Percentiles rank a stretch among this genome's conserved stretches.
Evolutionary conservation across 2,113 vertebrate species (phyloP).

Genomic region (Rhea americana): DNA sequence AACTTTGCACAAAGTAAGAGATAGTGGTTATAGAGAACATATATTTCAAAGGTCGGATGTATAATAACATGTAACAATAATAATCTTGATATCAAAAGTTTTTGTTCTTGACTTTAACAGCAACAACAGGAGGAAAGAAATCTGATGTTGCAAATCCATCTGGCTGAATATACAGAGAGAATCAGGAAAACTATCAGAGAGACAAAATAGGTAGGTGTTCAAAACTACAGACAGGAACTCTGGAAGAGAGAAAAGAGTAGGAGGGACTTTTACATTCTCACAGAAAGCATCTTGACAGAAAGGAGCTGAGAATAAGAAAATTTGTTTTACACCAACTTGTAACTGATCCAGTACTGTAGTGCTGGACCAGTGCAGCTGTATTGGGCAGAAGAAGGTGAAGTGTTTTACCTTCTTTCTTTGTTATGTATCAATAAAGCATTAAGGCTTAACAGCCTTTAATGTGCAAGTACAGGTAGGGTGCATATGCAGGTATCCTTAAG

Average conservation of each 20-base stretch:
- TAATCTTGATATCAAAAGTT: constrained; percentile 18
- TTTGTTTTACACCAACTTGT: background rate
- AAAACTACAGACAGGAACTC: background rate
- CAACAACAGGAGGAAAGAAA: background rate
- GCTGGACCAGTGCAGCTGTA: background rate
- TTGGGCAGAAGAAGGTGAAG: constrained; percentile 3
- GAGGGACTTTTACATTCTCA: background rate
- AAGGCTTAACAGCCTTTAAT: background rate
- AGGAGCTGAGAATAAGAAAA: background rate
- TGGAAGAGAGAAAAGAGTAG: background rate
- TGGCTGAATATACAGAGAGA: background rate
- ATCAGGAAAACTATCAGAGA: background rate
- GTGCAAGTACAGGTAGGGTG: rapidly evolving
- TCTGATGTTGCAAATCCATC: background rate
- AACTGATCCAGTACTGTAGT: background rate
- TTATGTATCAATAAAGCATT: background rate
- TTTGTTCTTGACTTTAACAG: constrained; percentile 55
- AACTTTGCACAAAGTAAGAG: constrained; percentile 65
- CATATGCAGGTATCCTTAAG: background rate
- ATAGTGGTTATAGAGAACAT: constrained; percentile 37
- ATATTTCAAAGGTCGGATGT: constrained; percentile 60
- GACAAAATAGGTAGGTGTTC: background rate
- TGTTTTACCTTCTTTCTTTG: background rate
- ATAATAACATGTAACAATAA: constrained; percentile 32
- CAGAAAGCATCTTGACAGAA: background rate